Percentiles rank a stretch among this genome's conserved stretches.
These are phyloP conservation scores for Bacillus rossius DNA, from an alignment of 1,140 invertebrate species.

Conservation along the genomic window DNA sequence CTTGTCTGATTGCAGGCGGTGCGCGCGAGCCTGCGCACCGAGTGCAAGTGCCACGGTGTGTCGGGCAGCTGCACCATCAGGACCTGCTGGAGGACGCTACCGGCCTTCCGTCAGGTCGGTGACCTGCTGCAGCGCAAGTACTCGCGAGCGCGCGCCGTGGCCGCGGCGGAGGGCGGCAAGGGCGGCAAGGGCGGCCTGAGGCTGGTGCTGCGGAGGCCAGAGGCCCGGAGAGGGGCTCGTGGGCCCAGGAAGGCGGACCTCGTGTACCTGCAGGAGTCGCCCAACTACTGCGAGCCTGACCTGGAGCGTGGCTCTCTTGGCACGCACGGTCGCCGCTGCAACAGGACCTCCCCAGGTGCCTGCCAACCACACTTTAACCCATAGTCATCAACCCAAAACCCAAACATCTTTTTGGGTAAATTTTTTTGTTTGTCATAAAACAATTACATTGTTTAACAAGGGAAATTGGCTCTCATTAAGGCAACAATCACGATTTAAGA, in stretches of 20 bases:
- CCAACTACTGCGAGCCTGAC: slow-evolving; percentile 87
- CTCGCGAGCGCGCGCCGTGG: slow-evolving; percentile 69
- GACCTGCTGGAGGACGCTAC: slow-evolving; percentile 91
- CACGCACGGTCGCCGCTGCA: slow-evolving; percentile 78
- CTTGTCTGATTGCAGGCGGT: slow-evolving; percentile 74
- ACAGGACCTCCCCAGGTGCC: slow-evolving; percentile 75
- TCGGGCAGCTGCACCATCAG: slow-evolving; percentile 91
- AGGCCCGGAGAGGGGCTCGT: slow-evolving; percentile 33
- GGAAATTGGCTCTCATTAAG: too few species aligned
- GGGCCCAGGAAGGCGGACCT: slow-evolving; percentile 74
- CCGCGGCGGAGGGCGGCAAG: slow-evolving; percentile 44
- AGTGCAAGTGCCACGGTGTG: slow-evolving; percentile 96
- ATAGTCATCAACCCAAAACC: too few species aligned
- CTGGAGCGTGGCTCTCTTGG: slow-evolving; percentile 69
- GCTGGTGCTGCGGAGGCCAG: slow-evolving; percentile 20
- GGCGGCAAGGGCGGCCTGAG: slow-evolving; percentile 25
- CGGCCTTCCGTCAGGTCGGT: slow-evolving; percentile 77
- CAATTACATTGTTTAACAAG: too few species aligned
- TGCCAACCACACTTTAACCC: too few species aligned
- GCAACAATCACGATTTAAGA: too few species aligned
- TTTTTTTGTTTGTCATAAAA: too few species aligned
- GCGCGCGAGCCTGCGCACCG: slow-evolving; percentile 69
- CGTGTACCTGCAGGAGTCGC: slow-evolving; percentile 83
- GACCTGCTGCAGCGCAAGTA: slow-evolving; percentile 79
- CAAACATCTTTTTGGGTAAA: too few species aligned